phyloP scores from a whole-genome alignment of 2,888 invertebrate species.

The Polymixis lichenea region DNA sequence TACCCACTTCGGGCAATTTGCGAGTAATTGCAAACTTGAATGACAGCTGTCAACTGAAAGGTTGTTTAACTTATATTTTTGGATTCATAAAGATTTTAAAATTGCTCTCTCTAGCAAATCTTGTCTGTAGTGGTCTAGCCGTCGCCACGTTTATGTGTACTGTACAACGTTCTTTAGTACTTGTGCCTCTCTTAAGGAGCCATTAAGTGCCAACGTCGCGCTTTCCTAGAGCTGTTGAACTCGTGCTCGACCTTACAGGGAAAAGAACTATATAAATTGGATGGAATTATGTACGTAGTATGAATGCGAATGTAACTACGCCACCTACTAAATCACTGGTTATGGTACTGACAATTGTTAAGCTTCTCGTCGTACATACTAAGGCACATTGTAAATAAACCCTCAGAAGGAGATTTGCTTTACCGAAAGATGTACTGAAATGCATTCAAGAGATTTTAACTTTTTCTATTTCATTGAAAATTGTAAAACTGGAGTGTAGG shows the following conservation, averaged over 20 bases:
- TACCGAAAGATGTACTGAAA: background rate
- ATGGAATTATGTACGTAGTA: background rate
- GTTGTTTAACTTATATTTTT: constrained; percentile 23
- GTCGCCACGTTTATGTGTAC: constrained; percentile 37
- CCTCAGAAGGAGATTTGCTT: background rate
- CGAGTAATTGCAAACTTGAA: constrained; percentile 52
- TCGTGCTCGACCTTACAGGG: constrained; percentile 39
- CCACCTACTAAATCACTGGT: background rate
- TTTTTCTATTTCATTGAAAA: background rate
- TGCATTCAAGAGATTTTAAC: background rate
- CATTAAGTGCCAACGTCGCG: constrained; percentile 49
- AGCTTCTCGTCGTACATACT: background rate
- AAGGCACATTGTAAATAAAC: background rate
- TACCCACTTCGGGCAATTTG: constrained; percentile 47
- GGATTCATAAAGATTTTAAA: constrained; percentile 27
- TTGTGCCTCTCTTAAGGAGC: constrained; percentile 49
- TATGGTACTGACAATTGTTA: background rate
- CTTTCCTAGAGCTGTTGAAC: constrained; percentile 50
- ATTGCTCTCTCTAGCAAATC: constrained; percentile 10
- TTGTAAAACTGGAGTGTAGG: background rate
- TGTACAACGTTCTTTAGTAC: constrained; percentile 39
- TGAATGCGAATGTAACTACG: background rate
- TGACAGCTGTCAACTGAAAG: constrained; percentile 54
- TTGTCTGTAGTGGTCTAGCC: constrained; percentile 32
- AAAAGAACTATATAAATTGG: constrained; percentile 30